Conservation (phyloP, 2,797 vertebrate species). For the Australoheros facetus region DNA sequence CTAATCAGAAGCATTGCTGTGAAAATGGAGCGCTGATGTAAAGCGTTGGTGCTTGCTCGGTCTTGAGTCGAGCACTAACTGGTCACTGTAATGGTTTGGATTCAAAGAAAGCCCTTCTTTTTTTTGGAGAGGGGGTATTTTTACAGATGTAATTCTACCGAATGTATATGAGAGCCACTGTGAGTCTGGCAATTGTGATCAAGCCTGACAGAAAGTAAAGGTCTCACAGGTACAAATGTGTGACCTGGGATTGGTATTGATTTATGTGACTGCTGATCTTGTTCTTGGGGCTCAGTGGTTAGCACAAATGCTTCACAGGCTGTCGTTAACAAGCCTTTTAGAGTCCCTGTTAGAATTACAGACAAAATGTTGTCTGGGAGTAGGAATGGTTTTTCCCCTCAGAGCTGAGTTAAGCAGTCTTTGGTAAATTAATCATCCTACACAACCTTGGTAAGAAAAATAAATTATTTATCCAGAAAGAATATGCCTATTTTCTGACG, state of each 20-base stretch:
- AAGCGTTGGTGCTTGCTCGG: constrained; percentile 8
- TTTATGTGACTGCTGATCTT: constrained; percentile 38
- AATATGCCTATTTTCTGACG: background rate
- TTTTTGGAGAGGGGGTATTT: background rate
- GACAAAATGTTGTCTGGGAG: background rate
- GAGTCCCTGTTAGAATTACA: background rate
- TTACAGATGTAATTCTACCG: constrained; percentile 24
- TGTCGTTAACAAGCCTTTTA: constrained; percentile 11
- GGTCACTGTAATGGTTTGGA: constrained; percentile 32
- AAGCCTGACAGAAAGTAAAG: constrained; percentile 20
- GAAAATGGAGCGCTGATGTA: constrained; percentile 58
- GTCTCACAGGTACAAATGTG: constrained; percentile 20
- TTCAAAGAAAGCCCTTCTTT: constrained; percentile 13
- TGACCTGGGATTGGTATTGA: constrained; percentile 37
- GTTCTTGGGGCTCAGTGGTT: constrained; percentile 24
- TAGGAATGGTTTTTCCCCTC: background rate
- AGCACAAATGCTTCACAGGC: background rate
- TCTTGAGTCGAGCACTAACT: constrained; percentile 40
- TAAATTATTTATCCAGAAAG: background rate
- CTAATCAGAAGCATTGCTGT: constrained; percentile 61
- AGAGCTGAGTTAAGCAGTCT: background rate
- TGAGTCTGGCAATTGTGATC: constrained; percentile 15
- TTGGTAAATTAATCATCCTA: background rate
- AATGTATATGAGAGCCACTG: constrained; percentile 7
- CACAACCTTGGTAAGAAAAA: background rate